These are phyloP conservation scores for Brachionus rubens DNA, from an alignment of 1,140 invertebrate species.

Conservation along the genomic window DNA sequence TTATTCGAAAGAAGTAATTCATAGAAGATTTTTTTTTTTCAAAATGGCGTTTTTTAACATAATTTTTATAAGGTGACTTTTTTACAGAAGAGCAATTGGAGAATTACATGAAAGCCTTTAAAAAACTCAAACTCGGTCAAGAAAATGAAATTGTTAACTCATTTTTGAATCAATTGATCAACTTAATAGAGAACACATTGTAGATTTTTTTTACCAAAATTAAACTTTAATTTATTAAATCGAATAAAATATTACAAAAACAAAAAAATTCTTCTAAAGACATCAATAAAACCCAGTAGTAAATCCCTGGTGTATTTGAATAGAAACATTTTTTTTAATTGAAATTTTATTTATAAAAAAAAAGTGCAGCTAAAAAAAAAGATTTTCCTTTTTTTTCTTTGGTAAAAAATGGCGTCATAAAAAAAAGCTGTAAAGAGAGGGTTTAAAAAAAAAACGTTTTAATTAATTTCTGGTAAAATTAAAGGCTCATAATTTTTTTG, in stretches of 20 bases:
- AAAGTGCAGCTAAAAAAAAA: conserved; percentile 4
- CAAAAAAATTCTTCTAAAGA: too few relatives aligned
- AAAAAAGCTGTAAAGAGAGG: not conserved
- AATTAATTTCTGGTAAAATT: conserved; percentile 39
- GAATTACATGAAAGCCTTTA: not conserved
- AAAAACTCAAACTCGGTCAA: not conserved
- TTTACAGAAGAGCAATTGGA: conserved; percentile 8
- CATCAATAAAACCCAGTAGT: not conserved
- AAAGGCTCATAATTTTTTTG: conserved; percentile 39
- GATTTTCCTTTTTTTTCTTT: not conserved
- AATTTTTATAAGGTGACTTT: conserved; percentile 4
- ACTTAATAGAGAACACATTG: not conserved
- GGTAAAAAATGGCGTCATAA: not conserved
- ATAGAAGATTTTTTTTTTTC: too few relatives aligned
- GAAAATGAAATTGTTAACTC: conserved; percentile 6
- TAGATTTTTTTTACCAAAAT: not conserved
- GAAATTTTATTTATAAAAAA: conserved; percentile 10
- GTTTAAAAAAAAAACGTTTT: not conserved
- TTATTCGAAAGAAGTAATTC: conserved; percentile 9
- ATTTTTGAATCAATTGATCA: not conserved
- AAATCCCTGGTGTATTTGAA: not conserved
- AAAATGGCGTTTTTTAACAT: too few relatives aligned
- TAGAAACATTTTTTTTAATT: not conserved
- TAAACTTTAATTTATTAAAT: not conserved
- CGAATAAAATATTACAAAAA: not conserved